Evolutionary conservation across 2,113 vertebrate species (phyloP).

Genomic region (Pituophis catenifer): DNA sequence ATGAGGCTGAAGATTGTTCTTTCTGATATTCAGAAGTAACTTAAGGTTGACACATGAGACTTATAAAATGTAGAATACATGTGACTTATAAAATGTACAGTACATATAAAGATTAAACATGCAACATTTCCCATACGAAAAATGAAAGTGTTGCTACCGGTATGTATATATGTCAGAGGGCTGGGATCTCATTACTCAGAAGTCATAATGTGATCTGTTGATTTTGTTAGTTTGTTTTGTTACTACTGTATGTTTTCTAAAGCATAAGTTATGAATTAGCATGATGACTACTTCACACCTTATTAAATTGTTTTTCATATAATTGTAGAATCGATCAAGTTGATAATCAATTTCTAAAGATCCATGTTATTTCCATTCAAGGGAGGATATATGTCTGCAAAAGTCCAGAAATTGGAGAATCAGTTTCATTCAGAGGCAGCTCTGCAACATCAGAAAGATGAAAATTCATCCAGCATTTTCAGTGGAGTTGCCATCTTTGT

Average conservation of each 20-base stretch:
- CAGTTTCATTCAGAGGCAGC: constrained; percentile 88
- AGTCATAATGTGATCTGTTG: neutral
- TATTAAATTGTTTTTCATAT: neutral
- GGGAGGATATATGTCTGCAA: constrained; percentile 95
- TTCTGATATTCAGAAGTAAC: neutral
- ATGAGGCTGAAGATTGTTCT: neutral
- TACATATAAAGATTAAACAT: neutral
- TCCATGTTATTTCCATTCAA: constrained; percentile 60
- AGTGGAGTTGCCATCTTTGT: constrained; percentile 93
- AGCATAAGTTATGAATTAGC: neutral
- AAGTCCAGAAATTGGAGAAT: constrained; percentile 91
- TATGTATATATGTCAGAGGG: neutral
- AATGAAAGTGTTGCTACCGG: neutral
- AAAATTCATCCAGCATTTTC: constrained; percentile 83
- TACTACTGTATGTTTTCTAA: neutral
- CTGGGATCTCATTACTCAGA: neutral
- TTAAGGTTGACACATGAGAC: neutral
- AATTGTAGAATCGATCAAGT: neutral
- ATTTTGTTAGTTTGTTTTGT: neutral
- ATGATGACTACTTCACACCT: neutral
- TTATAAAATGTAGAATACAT: neutral
- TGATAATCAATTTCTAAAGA: neutral
- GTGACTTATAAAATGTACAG: neutral
- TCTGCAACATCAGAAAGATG: constrained; percentile 82
- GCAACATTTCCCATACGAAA: neutral